phyloP scores from a whole-genome alignment of 1,140 invertebrate genomes.

The Hyposmocoma kahamanoa region DNA sequence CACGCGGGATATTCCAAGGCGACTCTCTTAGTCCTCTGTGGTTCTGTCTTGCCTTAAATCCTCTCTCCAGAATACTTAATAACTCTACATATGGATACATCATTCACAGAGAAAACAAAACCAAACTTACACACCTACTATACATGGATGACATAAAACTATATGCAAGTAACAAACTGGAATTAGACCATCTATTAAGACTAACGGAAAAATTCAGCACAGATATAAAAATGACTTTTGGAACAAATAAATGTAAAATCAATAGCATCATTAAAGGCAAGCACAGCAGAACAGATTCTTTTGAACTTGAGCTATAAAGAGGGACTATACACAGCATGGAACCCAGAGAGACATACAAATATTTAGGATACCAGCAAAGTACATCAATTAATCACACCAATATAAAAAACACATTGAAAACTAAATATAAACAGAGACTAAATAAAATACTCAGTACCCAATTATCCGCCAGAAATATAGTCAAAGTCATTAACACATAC shows the following conservation, averaged over 20 bases:
- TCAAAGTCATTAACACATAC: conserved; percentile 1
- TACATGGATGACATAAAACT: conserved; percentile 8
- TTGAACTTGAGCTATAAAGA: too few relatives aligned
- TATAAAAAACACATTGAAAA: conserved; percentile 7
- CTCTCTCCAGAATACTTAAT: neutral
- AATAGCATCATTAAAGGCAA: too few relatives aligned
- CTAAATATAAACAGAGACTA: conserved; percentile 8
- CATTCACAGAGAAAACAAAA: neutral
- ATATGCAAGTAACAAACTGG: neutral
- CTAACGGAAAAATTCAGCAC: neutral
- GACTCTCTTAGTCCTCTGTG: neutral
- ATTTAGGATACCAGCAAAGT: conserved; percentile 12
- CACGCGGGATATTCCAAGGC: conserved; percentile 6
- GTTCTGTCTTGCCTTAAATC: neutral
- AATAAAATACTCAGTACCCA: conserved; percentile 1
- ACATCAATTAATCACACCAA: conserved; percentile 1
- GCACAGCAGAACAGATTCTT: too few relatives aligned
- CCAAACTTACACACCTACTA: conserved; percentile 1
- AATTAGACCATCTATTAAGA: neutral
- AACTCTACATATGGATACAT: neutral
- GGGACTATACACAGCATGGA: too few relatives aligned
- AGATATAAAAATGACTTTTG: conserved; percentile 1
- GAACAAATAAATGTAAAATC: conserved; percentile 5
- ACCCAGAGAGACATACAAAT: conserved; percentile 3
- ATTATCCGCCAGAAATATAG: conserved; percentile 1